Evolutionary conservation across 2,113 vertebrate species (phyloP), one percentile per base, ranked within the genome.

Genomic region (Cranoglanis bouderius): DNA sequence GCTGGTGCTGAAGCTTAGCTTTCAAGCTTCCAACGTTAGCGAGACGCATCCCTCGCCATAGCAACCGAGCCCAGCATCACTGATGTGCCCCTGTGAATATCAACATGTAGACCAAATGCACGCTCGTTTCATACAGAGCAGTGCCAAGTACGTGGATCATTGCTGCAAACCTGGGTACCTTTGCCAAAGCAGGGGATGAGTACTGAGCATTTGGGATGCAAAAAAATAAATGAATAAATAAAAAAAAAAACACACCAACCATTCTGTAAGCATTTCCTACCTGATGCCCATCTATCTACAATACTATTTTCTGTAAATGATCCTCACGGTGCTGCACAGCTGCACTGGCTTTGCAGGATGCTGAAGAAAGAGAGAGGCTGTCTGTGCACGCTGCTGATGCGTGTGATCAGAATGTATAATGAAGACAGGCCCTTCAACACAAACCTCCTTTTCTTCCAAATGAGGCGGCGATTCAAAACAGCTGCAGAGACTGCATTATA

Each of bases 371-470:
- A 91, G 81, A 84, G 87, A 90, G 84, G 72, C 70, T 87, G 90
- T 91, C 46, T 90, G 87, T 82, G 88, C 88, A 78, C 80, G 18
- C 49, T 78, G 80, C 88, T 84, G 74, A 65, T 89, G 87, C 87
- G 85, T 93, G 94, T 94, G 95, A 93, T 63, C 70, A 57, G 95
- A 94, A 95, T 95, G 9, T 51, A 82, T 92, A 94, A 95, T 94
- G 93, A 93, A 90, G 32, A 53, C 91, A 85, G 86, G 86, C 80
- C 85, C 88, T 89, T 85, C 90, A 38, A 91, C 87, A 94, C 94
- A 95, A 89, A 93, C 92, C 57, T 89, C 86, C 91, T 93, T 93
- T 95, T 94, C 92, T 94, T 92, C 32, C 19, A 87, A 90, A 91
- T 84, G 87, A 91, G 90, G 72, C 83, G 14, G 85, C 65, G 63